A percentile compares a stretch with the other conserved stretches of the same genome.
These are phyloP conservation scores for Poecilia wingei DNA, from an alignment of 2,797 vertebrate species.

Conservation along the genomic window DNA sequence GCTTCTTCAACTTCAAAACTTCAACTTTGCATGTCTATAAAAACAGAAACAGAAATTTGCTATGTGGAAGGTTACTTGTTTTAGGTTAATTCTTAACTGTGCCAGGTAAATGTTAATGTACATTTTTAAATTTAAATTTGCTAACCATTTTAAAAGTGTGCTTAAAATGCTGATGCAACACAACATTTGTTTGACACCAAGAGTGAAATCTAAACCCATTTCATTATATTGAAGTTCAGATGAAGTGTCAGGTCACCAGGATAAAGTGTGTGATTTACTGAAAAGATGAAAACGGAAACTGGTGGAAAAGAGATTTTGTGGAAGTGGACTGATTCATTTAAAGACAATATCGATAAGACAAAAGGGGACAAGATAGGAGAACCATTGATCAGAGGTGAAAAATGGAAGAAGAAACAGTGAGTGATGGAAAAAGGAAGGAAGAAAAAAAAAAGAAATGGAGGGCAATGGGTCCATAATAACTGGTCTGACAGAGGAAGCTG, in stretches of 20 bases:
- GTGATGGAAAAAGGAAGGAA: neutral
- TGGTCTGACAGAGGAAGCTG: conserved; percentile 55
- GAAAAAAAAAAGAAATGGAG: conserved; percentile 16
- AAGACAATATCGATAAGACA: conserved; percentile 10
- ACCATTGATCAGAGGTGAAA: conserved; percentile 35
- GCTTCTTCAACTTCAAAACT: neutral
- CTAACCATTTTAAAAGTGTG: neutral
- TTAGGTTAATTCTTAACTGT: neutral
- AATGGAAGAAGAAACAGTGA: conserved; percentile 12
- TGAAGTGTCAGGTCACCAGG: neutral
- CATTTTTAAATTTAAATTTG: neutral
- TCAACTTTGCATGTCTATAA: neutral
- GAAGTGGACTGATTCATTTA: conserved; percentile 19
- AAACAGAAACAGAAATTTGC: neutral
- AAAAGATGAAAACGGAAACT: neutral
- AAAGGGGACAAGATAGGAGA: neutral
- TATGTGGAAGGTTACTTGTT: neutral
- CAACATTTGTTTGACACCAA: neutral
- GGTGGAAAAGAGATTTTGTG: neutral
- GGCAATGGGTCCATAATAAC: conserved; percentile 26
- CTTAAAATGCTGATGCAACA: neutral
- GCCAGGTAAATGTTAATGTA: neutral
- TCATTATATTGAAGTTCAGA: neutral
- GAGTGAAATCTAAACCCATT: neutral
- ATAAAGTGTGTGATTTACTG: neutral